phyloP scores from a whole-genome alignment of 1,140 invertebrate genomes.

The Zophobas morio region DNA sequence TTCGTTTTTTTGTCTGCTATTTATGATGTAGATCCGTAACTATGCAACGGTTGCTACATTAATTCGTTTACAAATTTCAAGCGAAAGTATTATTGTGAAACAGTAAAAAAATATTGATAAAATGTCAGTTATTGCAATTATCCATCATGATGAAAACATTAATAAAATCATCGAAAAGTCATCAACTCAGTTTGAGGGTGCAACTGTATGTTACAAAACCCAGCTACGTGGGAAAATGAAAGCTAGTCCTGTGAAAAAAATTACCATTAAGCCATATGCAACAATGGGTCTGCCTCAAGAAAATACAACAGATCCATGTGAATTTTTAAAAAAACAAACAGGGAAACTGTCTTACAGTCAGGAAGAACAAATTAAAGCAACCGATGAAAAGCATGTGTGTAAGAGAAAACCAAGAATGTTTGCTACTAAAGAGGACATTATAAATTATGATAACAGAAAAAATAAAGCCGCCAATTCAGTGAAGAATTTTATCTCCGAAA shows the following conservation, averaged over 20 bases:
- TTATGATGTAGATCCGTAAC: too few relatives aligned
- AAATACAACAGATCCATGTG: slow-evolving; percentile 70
- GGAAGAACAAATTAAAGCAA: slow-evolving; percentile 42
- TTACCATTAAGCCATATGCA: slow-evolving; percentile 63
- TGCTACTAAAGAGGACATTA: slow-evolving; percentile 28
- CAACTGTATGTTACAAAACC: slow-evolving; percentile 54
- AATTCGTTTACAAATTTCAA: too few relatives aligned
- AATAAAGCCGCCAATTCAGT: slow-evolving; percentile 58
- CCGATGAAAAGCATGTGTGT: slow-evolving; percentile 28
- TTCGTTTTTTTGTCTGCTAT: too few relatives aligned
- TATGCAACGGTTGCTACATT: too few relatives aligned
- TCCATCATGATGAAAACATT: slow-evolving; percentile 69
- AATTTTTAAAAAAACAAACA: slow-evolving; percentile 74
- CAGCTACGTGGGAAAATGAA: slow-evolving; percentile 47
- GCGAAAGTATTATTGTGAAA: too few relatives aligned
- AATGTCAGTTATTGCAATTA: slow-evolving; percentile 70
- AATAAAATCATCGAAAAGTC: slow-evolving; percentile 65
- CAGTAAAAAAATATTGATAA: not conserved
- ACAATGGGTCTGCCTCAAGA: slow-evolving; percentile 75
- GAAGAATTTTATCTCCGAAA: slow-evolving; percentile 64
- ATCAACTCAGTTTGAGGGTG: slow-evolving; percentile 16
- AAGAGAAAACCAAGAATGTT: slow-evolving; percentile 50
- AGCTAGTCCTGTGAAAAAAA: slow-evolving; percentile 34
- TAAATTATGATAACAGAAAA: slow-evolving; percentile 47
- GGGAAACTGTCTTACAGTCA: slow-evolving; percentile 56